A percentile compares a stretch with the other conserved stretches of the same genome.
These are phyloP conservation scores for Gobionotothen gibberifrons DNA, from an alignment of 2,797 vertebrate genomes.

Conservation along the genomic window DNA sequence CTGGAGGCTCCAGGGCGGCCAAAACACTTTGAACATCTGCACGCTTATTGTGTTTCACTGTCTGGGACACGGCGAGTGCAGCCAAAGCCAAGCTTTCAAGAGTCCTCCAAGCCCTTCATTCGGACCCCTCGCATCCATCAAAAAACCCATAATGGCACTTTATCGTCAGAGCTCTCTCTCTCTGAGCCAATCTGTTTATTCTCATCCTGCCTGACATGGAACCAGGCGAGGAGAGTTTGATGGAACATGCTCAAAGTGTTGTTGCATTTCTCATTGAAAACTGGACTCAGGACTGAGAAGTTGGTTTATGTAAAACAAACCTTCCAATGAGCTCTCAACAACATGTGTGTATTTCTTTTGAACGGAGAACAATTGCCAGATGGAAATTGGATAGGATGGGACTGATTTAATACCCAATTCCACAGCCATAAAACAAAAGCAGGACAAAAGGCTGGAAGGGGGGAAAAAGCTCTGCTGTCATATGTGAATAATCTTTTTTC, in stretches of 20 bases:
- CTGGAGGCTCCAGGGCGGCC: constrained; percentile 69
- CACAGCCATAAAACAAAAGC: constrained; percentile 58
- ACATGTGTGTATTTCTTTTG: constrained; percentile 65
- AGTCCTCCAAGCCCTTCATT: constrained; percentile 73
- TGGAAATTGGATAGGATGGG: constrained; percentile 80
- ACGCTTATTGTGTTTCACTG: constrained; percentile 79
- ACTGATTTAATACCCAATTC: constrained; percentile 71
- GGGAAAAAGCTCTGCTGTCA: constrained; percentile 49
- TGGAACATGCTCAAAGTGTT: constrained; percentile 44
- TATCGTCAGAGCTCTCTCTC: constrained; percentile 59
- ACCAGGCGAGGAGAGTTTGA: constrained; percentile 48
- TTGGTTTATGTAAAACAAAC: constrained; percentile 66
- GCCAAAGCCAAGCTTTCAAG: constrained; percentile 73
- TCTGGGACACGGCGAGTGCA: constrained; percentile 70
- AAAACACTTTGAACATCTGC: constrained; percentile 83
- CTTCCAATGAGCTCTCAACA: constrained; percentile 51
- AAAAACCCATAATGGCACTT: constrained; percentile 69
- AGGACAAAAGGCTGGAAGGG: constrained; percentile 28
- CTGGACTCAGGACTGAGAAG: constrained; percentile 22
- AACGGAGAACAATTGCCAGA: constrained; percentile 71
- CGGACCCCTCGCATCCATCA: constrained; percentile 66
- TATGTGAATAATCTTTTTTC: constrained; percentile 66
- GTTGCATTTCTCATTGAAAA: constrained; percentile 50
- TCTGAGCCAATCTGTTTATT: constrained; percentile 65
- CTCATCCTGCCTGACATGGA: constrained; percentile 61